Percentiles rank a stretch among this genome's conserved stretches.
phyloP scores from a whole-genome alignment of 1,140 invertebrate species.

The Sinonovacula constricta region DNA sequence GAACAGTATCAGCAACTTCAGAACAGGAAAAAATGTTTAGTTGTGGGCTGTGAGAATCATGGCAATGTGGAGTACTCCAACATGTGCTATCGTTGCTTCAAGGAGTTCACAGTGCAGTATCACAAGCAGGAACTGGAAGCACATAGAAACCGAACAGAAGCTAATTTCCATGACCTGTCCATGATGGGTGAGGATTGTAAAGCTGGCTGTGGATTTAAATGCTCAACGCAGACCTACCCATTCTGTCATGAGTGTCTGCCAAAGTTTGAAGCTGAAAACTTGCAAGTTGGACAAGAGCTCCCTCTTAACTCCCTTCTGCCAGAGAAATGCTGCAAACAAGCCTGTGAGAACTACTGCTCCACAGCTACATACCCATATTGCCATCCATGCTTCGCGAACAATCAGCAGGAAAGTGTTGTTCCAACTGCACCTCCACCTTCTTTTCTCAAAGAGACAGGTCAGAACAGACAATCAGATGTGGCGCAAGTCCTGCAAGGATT shows the following conservation, averaged over 20 bases:
- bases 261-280: slow-evolving; percentile 6
- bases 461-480: slow-evolving; percentile 16
- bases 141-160: neutral
- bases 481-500: slow-evolving; percentile 10
- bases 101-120: slow-evolving; percentile 55
- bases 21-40: slow-evolving; percentile 48
- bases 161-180: slow-evolving; percentile 42
- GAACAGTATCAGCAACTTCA: neutral
- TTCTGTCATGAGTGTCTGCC: slow-evolving; percentile 47
- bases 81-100: slow-evolving; percentile 64
- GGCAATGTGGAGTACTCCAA: slow-evolving; percentile 55
- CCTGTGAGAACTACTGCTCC: slow-evolving; percentile 66
- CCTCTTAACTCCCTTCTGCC: slow-evolving; percentile 49
- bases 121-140: slow-evolving; percentile 31
- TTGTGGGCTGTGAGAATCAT: slow-evolving; percentile 58
- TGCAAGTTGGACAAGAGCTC: neutral
- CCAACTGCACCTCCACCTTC: slow-evolving; percentile 9
- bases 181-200: slow-evolving; percentile 57
- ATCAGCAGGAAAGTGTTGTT: neutral
- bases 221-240: slow-evolving; percentile 44
- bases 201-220: slow-evolving; percentile 39
- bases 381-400: slow-evolving; percentile 57
- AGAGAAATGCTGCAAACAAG: slow-evolving; percentile 51
- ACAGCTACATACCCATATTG: slow-evolving; percentile 68
- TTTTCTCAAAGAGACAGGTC: neutral